Conservation (phyloP, 92 coral and sea anemone genomes). For the Phenganax subtilis region DNA sequence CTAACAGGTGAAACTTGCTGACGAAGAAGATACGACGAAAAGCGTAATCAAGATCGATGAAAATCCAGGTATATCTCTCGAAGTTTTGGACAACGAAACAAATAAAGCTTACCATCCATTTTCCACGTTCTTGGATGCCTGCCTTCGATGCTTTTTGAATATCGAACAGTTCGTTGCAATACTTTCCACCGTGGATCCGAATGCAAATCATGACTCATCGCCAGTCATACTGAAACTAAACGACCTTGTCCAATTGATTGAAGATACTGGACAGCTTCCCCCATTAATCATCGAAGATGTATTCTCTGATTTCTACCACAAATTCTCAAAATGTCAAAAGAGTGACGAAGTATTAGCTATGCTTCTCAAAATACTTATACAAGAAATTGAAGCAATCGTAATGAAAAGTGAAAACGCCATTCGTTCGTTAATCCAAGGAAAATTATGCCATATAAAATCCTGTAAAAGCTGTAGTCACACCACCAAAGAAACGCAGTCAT, state of each 20-base stretch:
- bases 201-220: background rate
- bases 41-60: background rate
- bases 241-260: background rate
- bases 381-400: background rate
- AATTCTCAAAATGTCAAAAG: background rate
- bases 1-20: constrained; percentile 1
- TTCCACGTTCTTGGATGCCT: constrained; percentile 5
- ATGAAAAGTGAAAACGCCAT: background rate
- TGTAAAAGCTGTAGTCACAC: constrained; percentile 3
- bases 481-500: constrained; percentile 18
- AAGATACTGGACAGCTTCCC: background rate
- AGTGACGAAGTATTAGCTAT: constrained; percentile 20
- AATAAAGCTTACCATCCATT: background rate
- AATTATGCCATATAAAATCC: constrained; percentile 23
- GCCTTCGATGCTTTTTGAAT: constrained; percentile 22
- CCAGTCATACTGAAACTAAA: background rate
- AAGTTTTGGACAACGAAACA: background rate
- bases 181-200: background rate
- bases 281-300: background rate
- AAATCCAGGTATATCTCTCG: background rate
- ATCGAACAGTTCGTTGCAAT: constrained; percentile 1
- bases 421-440: constrained; percentile 28
- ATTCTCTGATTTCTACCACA: background rate
- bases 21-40: background rate
- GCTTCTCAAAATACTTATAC: constrained; percentile 6